Evolutionary conservation across 2,113 vertebrate species (phyloP).

Genomic region (Ictidomys tridecemlineatus): DNA sequence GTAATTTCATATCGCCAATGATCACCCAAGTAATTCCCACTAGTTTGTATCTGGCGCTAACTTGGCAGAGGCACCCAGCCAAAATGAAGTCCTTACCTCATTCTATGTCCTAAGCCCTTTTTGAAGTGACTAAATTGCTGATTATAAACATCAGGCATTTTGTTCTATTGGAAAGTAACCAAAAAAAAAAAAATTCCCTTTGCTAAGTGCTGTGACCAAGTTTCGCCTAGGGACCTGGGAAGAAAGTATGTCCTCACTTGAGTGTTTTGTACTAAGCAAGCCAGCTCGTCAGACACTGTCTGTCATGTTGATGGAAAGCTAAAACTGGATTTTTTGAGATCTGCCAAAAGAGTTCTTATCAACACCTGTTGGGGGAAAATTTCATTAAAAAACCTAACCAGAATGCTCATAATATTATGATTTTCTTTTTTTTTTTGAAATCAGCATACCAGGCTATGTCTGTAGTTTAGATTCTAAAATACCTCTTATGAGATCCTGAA

Average conservation of each 20-base stretch:
- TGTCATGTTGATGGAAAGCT: neutral
- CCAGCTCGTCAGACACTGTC: neutral
- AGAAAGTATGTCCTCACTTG: accelerated
- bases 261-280: neutral
- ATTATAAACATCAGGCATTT: neutral
- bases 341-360: neutral
- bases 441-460: neutral
- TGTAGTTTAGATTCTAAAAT: neutral
- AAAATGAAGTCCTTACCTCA: neutral
- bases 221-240: neutral
- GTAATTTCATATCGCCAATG: neutral
- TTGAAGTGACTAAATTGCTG: neutral
- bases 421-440: neutral
- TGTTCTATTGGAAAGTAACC: neutral
- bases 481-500: neutral
- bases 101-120: too few species aligned
- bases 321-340: neutral
- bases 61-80: neutral
- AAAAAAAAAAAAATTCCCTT: neutral
- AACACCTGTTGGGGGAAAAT: neutral
- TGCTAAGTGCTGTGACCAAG: neutral
- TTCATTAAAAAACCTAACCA: neutral
- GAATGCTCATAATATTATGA: neutral
- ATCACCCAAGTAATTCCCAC: neutral
- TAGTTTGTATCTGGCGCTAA: neutral